These are phyloP conservation scores for Aepyceros melampus DNA, from an alignment of 2,113 vertebrate species.

Conservation along the genomic window DNA sequence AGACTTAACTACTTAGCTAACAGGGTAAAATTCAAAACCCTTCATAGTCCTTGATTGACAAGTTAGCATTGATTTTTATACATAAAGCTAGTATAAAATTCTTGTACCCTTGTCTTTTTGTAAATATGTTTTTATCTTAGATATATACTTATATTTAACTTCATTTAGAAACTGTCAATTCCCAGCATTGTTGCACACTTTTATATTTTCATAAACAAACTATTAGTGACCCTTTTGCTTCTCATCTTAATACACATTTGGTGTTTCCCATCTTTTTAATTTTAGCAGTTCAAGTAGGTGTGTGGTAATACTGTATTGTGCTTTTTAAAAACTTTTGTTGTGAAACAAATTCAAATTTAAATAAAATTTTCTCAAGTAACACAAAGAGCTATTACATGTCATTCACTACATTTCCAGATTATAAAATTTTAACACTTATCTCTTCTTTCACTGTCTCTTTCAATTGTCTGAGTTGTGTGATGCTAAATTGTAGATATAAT, in stretches of 20 bases:
- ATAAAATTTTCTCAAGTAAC: not conserved
- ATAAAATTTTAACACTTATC: not conserved
- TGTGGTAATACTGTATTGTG: not conserved
- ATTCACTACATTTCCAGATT: not conserved
- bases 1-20: not conserved
- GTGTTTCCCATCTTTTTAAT: not conserved
- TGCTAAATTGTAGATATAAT: not conserved
- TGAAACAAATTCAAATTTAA: not conserved
- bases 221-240: not conserved
- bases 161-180: not conserved
- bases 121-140: not conserved
- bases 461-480: not conserved
- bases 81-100: not conserved
- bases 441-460: not conserved
- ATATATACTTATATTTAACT: not conserved
- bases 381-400: not conserved
- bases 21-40: not conserved
- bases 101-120: not conserved
- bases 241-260: not conserved
- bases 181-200: not conserved
- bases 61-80: not conserved
- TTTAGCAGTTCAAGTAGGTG: not conserved
- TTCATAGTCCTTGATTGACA: not conserved
- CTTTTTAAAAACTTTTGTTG: not conserved
- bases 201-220: not conserved